Base-by-base conservation (phyloP, 2,113 vertebrate species). In the Cranoglanis bouderius region DNA sequence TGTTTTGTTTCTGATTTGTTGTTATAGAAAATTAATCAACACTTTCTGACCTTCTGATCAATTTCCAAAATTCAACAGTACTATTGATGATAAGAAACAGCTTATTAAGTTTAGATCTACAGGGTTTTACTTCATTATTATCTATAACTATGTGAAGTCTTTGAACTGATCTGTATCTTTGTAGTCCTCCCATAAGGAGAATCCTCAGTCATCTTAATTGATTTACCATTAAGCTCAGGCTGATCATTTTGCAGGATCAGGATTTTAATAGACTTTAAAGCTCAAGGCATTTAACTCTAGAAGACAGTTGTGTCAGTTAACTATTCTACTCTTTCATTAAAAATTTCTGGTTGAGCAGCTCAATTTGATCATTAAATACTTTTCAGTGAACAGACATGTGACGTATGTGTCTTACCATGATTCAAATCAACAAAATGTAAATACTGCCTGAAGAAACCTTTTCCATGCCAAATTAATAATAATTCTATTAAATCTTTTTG, bases 211-310 rank as follows among this genome's bases (percentile, higher is more conserved):
- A 67, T 87, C 88, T 13, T 90, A 89, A 91, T 92, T 91, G 91
- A 89, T 92, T 88, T 75, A 91, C 82, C 35, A 89, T 90, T 63
- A 89, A 88, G 49, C 78, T 82, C 38, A 53, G 55, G 49, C 53
- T 63, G 86, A 91, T 92, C 75, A 87, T 88, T 87, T 87, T 89
- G 78, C 75, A 38, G 90, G 77, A 90, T 92, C 88, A 85, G 49
- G 82, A 43, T 59, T 88, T 87, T 91, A 90, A 91, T 90, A 86
- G 83, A 90, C 88, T 87, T 86, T 88, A 72, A 85, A 84, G 72
- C 85, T 89, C 78, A 75, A 38, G 85, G 38, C 63, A 78, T 70
- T 80, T 87, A 72, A 86, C 77, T 70, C 26, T n/a, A 70, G 63
- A 51, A 43, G 67, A 63, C 8, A 18, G 57, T 29, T 57, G 55